Percentiles rank a stretch among this genome's conserved stretches.
Evolutionary conservation across 2,888 invertebrate species (phyloP).

Genomic region (Diplolepis rosae): DNA sequence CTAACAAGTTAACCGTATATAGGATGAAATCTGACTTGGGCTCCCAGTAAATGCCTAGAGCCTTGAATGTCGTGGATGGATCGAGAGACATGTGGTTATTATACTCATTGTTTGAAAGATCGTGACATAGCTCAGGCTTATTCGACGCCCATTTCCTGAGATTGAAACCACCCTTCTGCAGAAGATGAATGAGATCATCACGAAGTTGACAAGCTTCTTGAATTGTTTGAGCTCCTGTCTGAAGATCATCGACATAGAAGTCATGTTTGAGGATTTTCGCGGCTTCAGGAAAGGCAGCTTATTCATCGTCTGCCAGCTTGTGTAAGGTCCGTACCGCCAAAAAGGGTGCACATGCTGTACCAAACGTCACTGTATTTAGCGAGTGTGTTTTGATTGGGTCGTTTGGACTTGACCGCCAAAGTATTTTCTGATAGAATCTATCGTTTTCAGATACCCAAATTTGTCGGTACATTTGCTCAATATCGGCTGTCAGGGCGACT

Average conservation of each 20-base stretch:
- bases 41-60: conserved; percentile 6
- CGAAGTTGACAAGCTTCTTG: not conserved
- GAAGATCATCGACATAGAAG: not conserved
- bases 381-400: not conserved
- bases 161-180: not conserved
- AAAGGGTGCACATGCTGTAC: not conserved
- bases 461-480: conserved; percentile 30
- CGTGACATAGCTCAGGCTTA: not conserved
- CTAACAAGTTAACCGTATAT: not conserved
- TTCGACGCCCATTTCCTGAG: conserved; percentile 13
- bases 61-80: not conserved
- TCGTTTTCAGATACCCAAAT: not conserved
- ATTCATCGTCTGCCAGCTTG: conserved; percentile 30
- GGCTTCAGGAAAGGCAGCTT: not conserved
- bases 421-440: conserved; percentile 5
- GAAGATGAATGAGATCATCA: not conserved
- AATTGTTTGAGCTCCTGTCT: not conserved
- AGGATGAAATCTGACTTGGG: not conserved
- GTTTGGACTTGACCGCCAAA: conserved; percentile 19
- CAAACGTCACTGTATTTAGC: not conserved
- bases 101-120: not conserved
- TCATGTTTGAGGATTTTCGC: not conserved
- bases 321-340: not conserved
- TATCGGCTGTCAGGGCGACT: conserved; percentile 24
- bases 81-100: no score